Percentiles rank a stretch among this genome's conserved stretches.
These are phyloP conservation scores for Diaprepes abbreviatus DNA, from an alignment of 2,888 invertebrate genomes.

Conservation along the genomic window DNA sequence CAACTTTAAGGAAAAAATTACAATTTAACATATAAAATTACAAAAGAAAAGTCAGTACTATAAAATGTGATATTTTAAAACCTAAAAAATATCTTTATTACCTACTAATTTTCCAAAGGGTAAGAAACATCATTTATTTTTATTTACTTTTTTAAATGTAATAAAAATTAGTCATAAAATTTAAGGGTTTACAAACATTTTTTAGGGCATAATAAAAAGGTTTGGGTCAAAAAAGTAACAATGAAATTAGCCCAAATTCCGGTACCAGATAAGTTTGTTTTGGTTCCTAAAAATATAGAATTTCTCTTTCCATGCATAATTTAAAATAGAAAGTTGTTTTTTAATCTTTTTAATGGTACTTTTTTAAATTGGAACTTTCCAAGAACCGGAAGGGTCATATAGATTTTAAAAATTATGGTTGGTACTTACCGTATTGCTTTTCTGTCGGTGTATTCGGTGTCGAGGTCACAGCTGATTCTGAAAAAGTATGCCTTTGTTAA, in stretches of 20 bases:
- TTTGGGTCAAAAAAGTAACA: slow-evolving; percentile 20
- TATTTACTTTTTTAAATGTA: slow-evolving; percentile 6
- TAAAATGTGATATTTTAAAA: neutral
- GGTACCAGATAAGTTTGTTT: neutral
- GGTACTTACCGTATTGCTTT: slow-evolving; percentile 48
- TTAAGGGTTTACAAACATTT: slow-evolving; percentile 24
- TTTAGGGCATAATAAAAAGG: neutral
- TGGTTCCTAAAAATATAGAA: slow-evolving; percentile 1
- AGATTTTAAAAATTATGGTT: neutral
- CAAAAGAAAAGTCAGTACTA: no score
- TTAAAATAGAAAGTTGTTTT: slow-evolving; percentile 22
- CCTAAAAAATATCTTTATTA: neutral
- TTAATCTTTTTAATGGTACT: neutral
- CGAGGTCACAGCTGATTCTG: slow-evolving; percentile 42
- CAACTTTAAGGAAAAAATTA: no score
- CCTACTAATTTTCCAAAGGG: neutral
- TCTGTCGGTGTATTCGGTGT: slow-evolving; percentile 47
- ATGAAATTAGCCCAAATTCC: neutral
- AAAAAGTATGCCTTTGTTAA: slow-evolving; percentile 2
- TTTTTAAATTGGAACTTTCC: neutral
- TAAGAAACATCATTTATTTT: neutral
- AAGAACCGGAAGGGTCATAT: neutral
- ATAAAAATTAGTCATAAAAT: slow-evolving; percentile 1
- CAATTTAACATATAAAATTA: no score
- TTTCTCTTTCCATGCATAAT: neutral